Evolutionary conservation across 2,797 vertebrate species (phyloP).

Genomic region (Selene dorsalis): DNA sequence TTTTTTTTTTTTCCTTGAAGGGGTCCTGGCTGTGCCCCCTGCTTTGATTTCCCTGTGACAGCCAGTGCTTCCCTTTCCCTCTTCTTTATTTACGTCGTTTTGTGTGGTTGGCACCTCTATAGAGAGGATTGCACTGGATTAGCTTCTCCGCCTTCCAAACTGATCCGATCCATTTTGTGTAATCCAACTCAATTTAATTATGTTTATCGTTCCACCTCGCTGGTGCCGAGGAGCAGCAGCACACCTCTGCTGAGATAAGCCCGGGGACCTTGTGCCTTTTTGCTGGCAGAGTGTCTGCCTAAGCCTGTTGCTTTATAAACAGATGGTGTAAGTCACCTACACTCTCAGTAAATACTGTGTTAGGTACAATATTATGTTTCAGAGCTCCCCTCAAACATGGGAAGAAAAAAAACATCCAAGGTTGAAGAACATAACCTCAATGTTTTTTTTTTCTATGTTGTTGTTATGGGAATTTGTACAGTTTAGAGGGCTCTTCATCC

Average conservation of each 20-base stretch:
- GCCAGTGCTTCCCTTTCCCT: slow-evolving; percentile 47
- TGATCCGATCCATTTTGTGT: slow-evolving; percentile 85
- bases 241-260: slow-evolving; percentile 81
- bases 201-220: slow-evolving; percentile 84
- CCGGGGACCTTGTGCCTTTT: slow-evolving; percentile 74
- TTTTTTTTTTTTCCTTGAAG: slow-evolving; percentile 19
- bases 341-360: slow-evolving; percentile 70
- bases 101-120: slow-evolving; percentile 77
- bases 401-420: slow-evolving; percentile 38
- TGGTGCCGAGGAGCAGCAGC: slow-evolving; percentile 72
- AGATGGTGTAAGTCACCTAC: slow-evolving; percentile 78
- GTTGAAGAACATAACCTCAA: slow-evolving; percentile 52
- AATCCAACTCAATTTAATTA: slow-evolving; percentile 87
- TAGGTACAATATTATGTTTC: slow-evolving; percentile 62
- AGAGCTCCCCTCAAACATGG: slow-evolving; percentile 53
- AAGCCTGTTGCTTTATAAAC: slow-evolving; percentile 79
- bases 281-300: slow-evolving; percentile 74
- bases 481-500: slow-evolving; percentile 41
- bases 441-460: slow-evolving; percentile 21
- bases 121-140: slow-evolving; percentile 85
- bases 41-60: slow-evolving; percentile 51
- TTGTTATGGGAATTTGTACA: slow-evolving; percentile 51
- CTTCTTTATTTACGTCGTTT: slow-evolving; percentile 75
- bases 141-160: slow-evolving; percentile 79
- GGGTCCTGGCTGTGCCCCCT: slow-evolving; percentile 44